A percentile compares a stretch with the other conserved stretches of the same genome.
phyloP scores from a whole-genome alignment of 2,888 invertebrate species.

The Agrochola litura region DNA sequence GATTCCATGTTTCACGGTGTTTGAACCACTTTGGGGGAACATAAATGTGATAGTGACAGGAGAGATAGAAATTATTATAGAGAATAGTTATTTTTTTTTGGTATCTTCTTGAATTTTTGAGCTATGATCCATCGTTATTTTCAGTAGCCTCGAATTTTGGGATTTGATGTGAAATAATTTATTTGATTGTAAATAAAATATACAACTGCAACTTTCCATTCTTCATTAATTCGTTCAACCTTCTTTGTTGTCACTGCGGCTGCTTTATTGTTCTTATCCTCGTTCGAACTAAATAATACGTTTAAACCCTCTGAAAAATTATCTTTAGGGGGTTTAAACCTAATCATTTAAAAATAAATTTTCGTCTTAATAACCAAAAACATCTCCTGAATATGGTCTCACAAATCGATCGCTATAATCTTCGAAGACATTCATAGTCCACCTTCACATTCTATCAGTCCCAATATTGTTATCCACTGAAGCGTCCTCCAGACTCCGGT shows the following conservation, averaged over 20 bases:
- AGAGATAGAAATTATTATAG: constrained; percentile 4
- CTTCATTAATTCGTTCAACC: neutral
- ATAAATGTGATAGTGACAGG: constrained; percentile 57
- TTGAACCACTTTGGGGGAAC: constrained; percentile 69
- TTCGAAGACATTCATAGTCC: neutral
- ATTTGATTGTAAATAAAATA: neutral
- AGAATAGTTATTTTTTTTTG: neutral
- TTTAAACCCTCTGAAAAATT: neutral
- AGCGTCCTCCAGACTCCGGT: constrained; percentile 43
- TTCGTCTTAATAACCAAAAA: neutral
- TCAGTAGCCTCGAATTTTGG: too few relatives aligned
- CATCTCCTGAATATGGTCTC: neutral
- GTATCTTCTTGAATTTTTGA: neutral
- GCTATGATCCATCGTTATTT: neutral
- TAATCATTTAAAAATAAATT: neutral
- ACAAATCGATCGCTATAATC: neutral
- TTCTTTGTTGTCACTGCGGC: neutral
- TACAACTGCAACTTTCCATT: neutral
- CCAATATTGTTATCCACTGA: constrained; percentile 37
- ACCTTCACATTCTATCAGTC: constrained; percentile 18
- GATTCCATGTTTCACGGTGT: constrained; percentile 87
- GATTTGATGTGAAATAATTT: neutral
- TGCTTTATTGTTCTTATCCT: neutral
- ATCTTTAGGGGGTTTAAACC: neutral
- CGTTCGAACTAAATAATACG: too few relatives aligned